Evolutionary conservation across 2,113 vertebrate species (phyloP), one percentile per base, ranked within the genome.

Genomic region (Xiphophorus maculatus): DNA sequence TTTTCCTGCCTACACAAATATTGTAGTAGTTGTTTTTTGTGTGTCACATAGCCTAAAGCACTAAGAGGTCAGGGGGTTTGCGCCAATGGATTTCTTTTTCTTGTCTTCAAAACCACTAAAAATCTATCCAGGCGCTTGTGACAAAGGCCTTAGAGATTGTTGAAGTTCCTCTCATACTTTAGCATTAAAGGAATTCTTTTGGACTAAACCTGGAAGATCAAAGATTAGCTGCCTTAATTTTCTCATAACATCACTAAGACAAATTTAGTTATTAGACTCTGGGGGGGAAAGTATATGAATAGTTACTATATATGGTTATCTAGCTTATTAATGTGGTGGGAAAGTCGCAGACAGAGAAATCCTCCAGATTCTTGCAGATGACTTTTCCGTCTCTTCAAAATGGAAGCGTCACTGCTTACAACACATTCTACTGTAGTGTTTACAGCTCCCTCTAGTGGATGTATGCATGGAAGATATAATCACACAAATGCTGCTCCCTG

Each of bases 381-480:
- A 60, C 51, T 66, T 5, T 0, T 10, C 1, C 25, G 22, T 75
- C 81, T 68, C 69, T 81, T 62, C 79, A 86, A 78, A 62, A 79
- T 64, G 54, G 33, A 76, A 28, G 32, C 27, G 15, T 25, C 33
- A 63, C 63, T 75, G 13, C 40, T 42, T 15, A 73, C 30, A 4
- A 73, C n/a, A 71, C 17, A 6, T 19, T 54, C 13, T n/a, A 51
- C 73, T 35, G 17, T 54, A 76, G 54, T 64, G 63, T 65, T 80
- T 80, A 71, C 88, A 74, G 83, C 68, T 84, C 84, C 90, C 85
- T 82, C 92, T 86, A 77, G 71, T 90, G 92, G 84, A 58, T 67
- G 60, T 29, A 76, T 10, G 12, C 58, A 29, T 66, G 37, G 88
- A 12, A 28, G 5, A 61, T 79, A 71, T 60, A 29, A 2, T 4